These are phyloP conservation scores for Merodon equestris DNA, from an alignment of 2,888 invertebrate genomes.

Conservation along the genomic window DNA sequence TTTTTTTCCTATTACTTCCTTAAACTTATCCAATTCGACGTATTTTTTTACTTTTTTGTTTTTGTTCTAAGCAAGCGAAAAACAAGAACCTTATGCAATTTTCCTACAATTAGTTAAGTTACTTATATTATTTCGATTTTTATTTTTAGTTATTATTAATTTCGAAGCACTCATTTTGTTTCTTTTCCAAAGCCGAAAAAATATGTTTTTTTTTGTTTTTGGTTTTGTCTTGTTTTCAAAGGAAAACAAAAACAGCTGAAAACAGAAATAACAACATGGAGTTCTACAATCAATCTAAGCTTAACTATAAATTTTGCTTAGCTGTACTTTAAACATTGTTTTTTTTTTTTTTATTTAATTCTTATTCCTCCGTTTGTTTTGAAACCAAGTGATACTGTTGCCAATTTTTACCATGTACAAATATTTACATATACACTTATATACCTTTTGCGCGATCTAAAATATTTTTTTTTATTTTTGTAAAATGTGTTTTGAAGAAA, in stretches of 20 bases:
- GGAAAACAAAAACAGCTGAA: slow-evolving; percentile 60
- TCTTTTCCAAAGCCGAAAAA: slow-evolving; percentile 36
- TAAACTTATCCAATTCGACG: slow-evolving; percentile 25
- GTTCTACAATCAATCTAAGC: slow-evolving; percentile 51
- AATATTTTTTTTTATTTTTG: slow-evolving; percentile 54
- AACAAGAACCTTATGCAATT: slow-evolving; percentile 45
- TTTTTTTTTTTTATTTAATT: slow-evolving; percentile 16
- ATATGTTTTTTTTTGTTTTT: slow-evolving; percentile 46
- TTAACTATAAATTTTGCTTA: slow-evolving; percentile 55
- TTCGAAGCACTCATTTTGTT: slow-evolving; percentile 56
- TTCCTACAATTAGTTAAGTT: slow-evolving; percentile 34
- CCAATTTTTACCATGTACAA: slow-evolving; percentile 60
- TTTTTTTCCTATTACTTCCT: slow-evolving; percentile 15
- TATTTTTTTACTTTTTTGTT: slow-evolving; percentile 11
- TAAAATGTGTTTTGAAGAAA: slow-evolving; percentile 31
- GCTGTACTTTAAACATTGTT: slow-evolving; percentile 23
- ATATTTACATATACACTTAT: slow-evolving; percentile 44
- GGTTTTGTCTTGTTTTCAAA: too few species aligned
- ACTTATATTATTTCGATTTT: slow-evolving; percentile 1
- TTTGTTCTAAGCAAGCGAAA: slow-evolving; percentile 48
- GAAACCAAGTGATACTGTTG: slow-evolving; percentile 67
- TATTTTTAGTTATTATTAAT: slow-evolving; percentile 13
- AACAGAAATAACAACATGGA: slow-evolving; percentile 68
- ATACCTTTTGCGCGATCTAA: slow-evolving; percentile 11
- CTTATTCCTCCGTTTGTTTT: slow-evolving; percentile 18